Evolutionary conservation across 2,888 invertebrate species (phyloP).

Genomic region (Crioceris asparagi): DNA sequence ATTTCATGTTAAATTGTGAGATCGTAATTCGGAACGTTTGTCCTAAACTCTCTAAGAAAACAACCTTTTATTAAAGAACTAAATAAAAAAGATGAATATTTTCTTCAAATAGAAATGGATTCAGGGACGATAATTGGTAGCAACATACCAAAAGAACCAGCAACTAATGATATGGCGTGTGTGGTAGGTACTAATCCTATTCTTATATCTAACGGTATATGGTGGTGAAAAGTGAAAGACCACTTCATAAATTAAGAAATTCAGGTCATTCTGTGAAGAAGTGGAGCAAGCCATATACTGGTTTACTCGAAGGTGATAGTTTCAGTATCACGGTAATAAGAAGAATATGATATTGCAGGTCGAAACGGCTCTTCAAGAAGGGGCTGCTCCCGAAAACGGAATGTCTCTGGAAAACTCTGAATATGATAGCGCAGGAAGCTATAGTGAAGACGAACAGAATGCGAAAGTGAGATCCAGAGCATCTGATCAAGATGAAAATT

Average conservation of each 20-base stretch:
- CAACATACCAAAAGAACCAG: too few relatives aligned
- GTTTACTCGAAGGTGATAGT: constrained; percentile 1
- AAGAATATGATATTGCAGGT: constrained; percentile 28
- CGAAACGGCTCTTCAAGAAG: constrained; percentile 17
- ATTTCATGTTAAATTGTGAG: too few relatives aligned
- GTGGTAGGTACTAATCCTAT: too few relatives aligned
- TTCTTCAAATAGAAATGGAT: too few relatives aligned
- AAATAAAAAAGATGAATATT: too few relatives aligned
- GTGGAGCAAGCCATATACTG: constrained; percentile 28
- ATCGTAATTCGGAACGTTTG: too few relatives aligned
- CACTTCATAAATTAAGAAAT: constrained; percentile 17
- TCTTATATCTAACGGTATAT: too few relatives aligned
- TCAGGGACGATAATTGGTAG: too few relatives aligned
- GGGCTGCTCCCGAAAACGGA: constrained; percentile 20
- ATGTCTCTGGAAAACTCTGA: constrained; percentile 31
- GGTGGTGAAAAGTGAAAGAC: constrained; percentile 20
- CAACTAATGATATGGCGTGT: too few relatives aligned
- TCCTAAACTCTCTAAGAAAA: too few relatives aligned
- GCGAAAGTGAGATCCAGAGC: constrained; percentile 22
- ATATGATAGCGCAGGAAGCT: constrained; percentile 34
- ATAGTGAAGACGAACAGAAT: constrained; percentile 29
- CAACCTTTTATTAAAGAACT: too few relatives aligned
- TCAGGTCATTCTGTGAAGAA: constrained; percentile 32
- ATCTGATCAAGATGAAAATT: constrained; percentile 32
- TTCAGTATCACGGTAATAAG: constrained; percentile 3